A percentile compares a stretch with the other conserved stretches of the same genome.
These are phyloP conservation scores for Agrochola macilenta DNA, from an alignment of 2,888 invertebrate genomes.

Conservation along the genomic window DNA sequence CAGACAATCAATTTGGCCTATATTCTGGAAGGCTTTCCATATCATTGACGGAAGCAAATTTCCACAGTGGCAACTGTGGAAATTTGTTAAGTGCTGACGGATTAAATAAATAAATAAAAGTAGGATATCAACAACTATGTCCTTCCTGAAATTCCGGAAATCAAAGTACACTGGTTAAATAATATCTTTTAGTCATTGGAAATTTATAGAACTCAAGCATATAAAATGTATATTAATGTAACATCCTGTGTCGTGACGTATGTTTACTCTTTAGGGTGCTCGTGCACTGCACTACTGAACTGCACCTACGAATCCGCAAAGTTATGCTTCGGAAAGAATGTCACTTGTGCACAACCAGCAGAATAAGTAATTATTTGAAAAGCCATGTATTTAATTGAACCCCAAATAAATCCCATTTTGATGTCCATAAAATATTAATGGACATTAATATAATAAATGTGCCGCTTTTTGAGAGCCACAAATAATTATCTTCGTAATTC, in stretches of 20 bases:
- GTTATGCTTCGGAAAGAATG: neutral
- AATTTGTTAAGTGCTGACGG: neutral
- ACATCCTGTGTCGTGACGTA: slow-evolving; percentile 28
- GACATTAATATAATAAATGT: too few species aligned
- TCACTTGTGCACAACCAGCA: neutral
- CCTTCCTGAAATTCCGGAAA: neutral
- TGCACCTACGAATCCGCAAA: neutral
- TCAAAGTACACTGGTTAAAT: neutral
- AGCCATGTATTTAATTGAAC: neutral
- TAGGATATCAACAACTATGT: too few species aligned
- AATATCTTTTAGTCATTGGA: neutral
- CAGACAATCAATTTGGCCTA: slow-evolving; percentile 24
- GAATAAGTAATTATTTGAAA: neutral
- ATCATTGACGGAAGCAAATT: neutral
- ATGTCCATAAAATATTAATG: too few species aligned
- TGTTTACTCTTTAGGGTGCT: neutral
- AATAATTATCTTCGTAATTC: too few species aligned
- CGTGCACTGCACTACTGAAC: slow-evolving; percentile 9
- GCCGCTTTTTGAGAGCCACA: too few species aligned
- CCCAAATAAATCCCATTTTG: neutral
- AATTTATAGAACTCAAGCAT: neutral
- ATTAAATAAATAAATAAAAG: neutral
- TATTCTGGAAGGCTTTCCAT: neutral
- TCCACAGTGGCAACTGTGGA: neutral
- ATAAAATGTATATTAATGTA: slow-evolving; percentile 3